These are phyloP conservation scores for Orestias chungarensis DNA, from an alignment of 2,797 vertebrate genomes.

Conservation along the genomic window DNA sequence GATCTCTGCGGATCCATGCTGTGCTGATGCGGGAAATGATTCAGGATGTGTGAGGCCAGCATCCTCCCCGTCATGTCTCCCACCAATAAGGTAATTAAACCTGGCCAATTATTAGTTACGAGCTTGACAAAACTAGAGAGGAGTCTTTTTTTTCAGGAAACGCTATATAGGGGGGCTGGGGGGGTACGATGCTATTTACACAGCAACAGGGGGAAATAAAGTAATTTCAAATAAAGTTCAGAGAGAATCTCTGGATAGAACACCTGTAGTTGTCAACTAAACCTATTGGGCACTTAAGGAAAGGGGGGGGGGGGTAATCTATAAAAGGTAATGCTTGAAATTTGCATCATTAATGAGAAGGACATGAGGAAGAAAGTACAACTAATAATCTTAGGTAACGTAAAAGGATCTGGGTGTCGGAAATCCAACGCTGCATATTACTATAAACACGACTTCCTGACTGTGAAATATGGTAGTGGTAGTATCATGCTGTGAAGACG, in stretches of 20 bases:
- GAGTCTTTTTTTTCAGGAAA: not conserved
- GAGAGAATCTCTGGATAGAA: not conserved
- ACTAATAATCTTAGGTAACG: not conserved
- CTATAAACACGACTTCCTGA: not conserved
- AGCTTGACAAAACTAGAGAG: conserved; percentile 17
- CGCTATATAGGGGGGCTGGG: conserved; percentile 25
- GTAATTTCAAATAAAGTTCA: not conserved
- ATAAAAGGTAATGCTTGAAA: not conserved
- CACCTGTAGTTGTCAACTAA: not conserved
- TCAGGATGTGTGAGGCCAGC: conserved; percentile 58
- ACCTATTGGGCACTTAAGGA: not conserved
- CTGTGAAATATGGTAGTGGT: not conserved
- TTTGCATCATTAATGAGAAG: not conserved
- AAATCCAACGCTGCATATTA: not conserved
- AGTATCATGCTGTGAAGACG: not conserved
- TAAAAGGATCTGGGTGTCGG: not conserved
- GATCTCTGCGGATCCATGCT: conserved; percentile 56
- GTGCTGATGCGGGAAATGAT: conserved; percentile 63
- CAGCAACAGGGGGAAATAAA: conserved; percentile 25
- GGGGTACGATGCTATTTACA: conserved; percentile 54
- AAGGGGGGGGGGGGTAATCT: not conserved
- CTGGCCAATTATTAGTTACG: conserved; percentile 54
- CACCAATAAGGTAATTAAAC: conserved; percentile 54
- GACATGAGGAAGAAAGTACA: not conserved
- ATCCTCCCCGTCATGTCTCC: conserved; percentile 35